Conservation (phyloP, 2,113 vertebrate genomes). For the Proterorhinus semilunaris region DNA sequence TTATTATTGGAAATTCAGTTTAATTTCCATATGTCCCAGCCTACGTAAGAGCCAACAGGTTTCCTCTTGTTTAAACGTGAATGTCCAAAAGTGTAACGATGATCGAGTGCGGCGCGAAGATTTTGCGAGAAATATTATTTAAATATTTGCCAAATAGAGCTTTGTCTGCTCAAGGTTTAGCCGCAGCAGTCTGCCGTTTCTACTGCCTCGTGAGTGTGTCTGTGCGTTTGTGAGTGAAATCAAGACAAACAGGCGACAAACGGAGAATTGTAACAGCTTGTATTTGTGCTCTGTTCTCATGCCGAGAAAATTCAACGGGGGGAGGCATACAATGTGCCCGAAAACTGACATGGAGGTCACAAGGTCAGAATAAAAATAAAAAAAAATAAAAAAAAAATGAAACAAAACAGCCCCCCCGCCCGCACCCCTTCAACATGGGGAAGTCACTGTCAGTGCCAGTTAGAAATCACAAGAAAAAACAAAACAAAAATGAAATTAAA, state of each 20-base stretch:
- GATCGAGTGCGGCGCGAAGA: too few relatives aligned
- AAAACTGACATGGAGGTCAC: conserved; percentile 59
- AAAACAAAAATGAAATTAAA: conserved; percentile 42
- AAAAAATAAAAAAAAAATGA: background rate
- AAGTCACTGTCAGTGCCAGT: conserved; percentile 59
- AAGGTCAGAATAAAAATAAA: conserved; percentile 31
- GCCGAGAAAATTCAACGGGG: conserved; percentile 57
- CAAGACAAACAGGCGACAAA: conserved; percentile 56
- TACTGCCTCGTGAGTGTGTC: background rate
- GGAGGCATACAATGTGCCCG: conserved; percentile 40
- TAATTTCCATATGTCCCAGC: too few relatives aligned
- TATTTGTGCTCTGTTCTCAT: conserved; percentile 78
- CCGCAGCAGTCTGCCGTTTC: background rate
- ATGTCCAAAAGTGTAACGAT: too few relatives aligned
- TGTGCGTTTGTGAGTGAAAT: conserved; percentile 41
- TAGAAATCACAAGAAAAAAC: conserved; percentile 62
- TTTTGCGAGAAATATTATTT: too few relatives aligned
- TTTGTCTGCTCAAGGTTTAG: background rate
- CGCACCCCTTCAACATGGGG: conserved; percentile 34
- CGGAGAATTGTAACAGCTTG: conserved; percentile 71
- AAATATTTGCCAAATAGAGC: background rate
- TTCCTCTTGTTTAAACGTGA: too few relatives aligned
- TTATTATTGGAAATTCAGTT: too few relatives aligned
- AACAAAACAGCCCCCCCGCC: conserved; percentile 22
- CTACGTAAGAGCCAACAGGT: too few relatives aligned